Conservation (phyloP, 2,888 invertebrate genomes). For the Scelioninae gen. 1 region DNA sequence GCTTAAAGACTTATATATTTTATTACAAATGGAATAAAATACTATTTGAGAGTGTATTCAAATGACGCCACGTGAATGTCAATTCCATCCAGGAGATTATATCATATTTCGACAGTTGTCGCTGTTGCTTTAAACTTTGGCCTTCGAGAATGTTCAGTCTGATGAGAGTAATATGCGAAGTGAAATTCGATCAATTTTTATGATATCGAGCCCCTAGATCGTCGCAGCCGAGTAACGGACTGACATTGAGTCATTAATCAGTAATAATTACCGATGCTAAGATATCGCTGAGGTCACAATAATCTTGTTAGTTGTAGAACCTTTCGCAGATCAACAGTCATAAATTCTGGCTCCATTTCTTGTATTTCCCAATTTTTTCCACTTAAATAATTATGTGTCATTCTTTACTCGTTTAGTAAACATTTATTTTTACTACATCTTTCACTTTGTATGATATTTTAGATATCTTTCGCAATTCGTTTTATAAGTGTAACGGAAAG, state of each 20-base stretch:
- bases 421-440: too few species aligned
- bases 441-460: too few species aligned
- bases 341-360: too few species aligned
- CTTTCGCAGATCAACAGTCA: too few species aligned
- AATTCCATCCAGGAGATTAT: constrained; percentile 37
- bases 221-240: constrained; percentile 73
- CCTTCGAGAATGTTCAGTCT: constrained; percentile 53
- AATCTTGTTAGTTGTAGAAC: too few species aligned
- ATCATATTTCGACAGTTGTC: constrained; percentile 61
- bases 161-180: constrained; percentile 59
- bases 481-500: too few species aligned
- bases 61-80: constrained; percentile 24
- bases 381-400: too few species aligned
- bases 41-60: not conserved
- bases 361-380: too few species aligned
- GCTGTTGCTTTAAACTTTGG: constrained; percentile 51
- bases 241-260: constrained; percentile 78
- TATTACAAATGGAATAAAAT: constrained; percentile 10
- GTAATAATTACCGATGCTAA: constrained; percentile 79
- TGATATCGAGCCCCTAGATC: constrained; percentile 70
- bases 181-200: constrained; percentile 70
- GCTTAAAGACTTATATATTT: not conserved
- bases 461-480: too few species aligned
- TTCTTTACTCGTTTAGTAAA: too few species aligned
- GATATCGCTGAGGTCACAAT: too few species aligned